Evolutionary conservation across 2,888 invertebrate species (phyloP), one percentile per base, ranked within the genome.

Genomic region (Xylocampa areola): DNA sequence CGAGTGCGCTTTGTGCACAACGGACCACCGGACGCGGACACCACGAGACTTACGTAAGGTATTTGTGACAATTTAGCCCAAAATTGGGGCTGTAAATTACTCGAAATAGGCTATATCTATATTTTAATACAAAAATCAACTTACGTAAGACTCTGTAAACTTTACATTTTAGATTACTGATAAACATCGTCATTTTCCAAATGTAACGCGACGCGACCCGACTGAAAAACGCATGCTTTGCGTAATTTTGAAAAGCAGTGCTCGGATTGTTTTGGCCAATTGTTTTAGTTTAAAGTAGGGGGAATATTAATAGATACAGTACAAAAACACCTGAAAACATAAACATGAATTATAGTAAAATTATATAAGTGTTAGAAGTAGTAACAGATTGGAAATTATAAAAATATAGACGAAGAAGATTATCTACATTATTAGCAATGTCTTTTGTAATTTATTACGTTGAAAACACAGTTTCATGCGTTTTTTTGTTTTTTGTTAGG

Each of bases 321-420:
- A 74, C 78, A 75, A 77, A 86, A 81, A 85, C 78, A 92, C 91
- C 92, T 92, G 92, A 84, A 92, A 92, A 85, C 82, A 91, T 87
- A 90, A 81, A 83, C 81, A 80, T 67, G 68, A 77, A 79, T 78
- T 73, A 76, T 70, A 81, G 79, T 63, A 54, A 61, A 65, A 69
- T 57, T 45, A 54, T 49, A 65, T 39, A 61, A 61, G 57, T 61
- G 30, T 50, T 50, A 58, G 57, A 59, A 66, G 39, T 62, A 58
- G 36, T 30, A 35, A 43, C 2, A 33, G 62, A 52, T 19, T 23
- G 7, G 7, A 51, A 44, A 65, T 35, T 1, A 55, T 23, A 62
- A 11, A n/a, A 29, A 43, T 37, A 27, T 11, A 35, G 11, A 1
- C 33, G 27, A 16, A 57, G 1, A 29, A 10, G 27, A 14, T 32